Percentiles rank a stretch among this genome's conserved stretches.
Evolutionary conservation across 2,113 vertebrate genomes (phyloP).

Genomic region (Campylomormyrus numenius): DNA sequence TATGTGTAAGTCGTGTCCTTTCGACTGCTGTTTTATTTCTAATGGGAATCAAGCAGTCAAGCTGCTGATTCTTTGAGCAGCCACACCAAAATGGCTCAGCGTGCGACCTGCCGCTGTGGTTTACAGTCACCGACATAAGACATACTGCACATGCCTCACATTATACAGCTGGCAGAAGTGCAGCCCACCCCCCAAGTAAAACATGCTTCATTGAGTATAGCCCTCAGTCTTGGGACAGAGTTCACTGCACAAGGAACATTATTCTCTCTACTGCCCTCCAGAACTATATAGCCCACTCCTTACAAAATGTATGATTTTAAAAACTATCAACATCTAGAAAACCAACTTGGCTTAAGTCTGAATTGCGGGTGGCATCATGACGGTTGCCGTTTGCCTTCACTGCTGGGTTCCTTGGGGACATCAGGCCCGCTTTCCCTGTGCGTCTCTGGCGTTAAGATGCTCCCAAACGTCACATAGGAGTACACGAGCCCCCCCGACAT

Average conservation of each 20-base stretch:
- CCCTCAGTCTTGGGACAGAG: background rate
- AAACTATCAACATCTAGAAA: background rate
- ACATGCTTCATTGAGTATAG: background rate
- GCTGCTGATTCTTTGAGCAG: background rate
- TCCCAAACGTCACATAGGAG: constrained; percentile 69
- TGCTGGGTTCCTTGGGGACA: constrained; percentile 11
- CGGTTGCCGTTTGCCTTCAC: background rate
- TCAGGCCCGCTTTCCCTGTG: background rate
- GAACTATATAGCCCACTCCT: background rate
- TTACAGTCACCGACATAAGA: background rate
- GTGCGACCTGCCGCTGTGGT: constrained; percentile 44
- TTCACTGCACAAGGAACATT: background rate
- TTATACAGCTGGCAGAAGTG: background rate
- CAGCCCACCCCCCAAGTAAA: background rate
- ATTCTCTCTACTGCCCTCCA: background rate
- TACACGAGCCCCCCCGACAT: constrained; percentile 79
- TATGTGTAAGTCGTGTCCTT: background rate
- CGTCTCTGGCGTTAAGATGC: constrained; percentile 22
- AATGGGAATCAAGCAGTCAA: background rate
- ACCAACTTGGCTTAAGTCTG: background rate
- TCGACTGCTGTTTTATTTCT: background rate
- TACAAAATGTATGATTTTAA: background rate
- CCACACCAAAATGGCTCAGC: background rate
- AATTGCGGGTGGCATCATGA: background rate
- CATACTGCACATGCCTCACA: background rate